Evolutionary conservation across 2,113 vertebrate genomes (phyloP).

Genomic region (Eptesicus fuscus): DNA sequence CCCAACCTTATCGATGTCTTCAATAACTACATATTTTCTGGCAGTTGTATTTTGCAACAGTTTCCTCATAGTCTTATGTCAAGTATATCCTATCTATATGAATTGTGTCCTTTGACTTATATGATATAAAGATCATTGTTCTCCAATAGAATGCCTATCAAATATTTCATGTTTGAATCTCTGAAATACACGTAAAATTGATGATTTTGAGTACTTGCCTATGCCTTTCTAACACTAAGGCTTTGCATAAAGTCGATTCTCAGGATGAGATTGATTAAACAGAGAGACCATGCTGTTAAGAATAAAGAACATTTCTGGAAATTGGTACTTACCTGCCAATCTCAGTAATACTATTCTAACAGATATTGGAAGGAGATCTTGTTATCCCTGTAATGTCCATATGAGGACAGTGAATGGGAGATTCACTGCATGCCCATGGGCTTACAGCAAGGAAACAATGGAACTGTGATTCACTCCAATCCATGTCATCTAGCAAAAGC

Average conservation of each 20-base stretch:
- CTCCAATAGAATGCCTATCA: background rate
- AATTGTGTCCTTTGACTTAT: background rate
- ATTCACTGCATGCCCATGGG: background rate
- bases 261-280: background rate
- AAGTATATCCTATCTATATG: background rate
- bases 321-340: background rate
- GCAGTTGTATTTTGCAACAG: background rate
- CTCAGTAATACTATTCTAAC: background rate
- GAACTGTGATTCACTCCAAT: background rate
- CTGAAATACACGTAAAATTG: background rate
- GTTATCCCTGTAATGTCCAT: background rate
- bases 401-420: background rate
- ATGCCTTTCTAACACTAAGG: background rate
- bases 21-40: background rate
- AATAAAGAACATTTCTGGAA: background rate
- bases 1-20: background rate
- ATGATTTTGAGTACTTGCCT: background rate
- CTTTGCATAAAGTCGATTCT: background rate
- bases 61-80: background rate
- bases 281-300: background rate
- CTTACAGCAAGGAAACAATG: background rate
- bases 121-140: background rate
- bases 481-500: background rate
- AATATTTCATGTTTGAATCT: background rate
- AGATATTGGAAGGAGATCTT: background rate